Evolutionary conservation across 2,113 vertebrate genomes (phyloP).

Genomic region (Cyanoderma ruficeps): DNA sequence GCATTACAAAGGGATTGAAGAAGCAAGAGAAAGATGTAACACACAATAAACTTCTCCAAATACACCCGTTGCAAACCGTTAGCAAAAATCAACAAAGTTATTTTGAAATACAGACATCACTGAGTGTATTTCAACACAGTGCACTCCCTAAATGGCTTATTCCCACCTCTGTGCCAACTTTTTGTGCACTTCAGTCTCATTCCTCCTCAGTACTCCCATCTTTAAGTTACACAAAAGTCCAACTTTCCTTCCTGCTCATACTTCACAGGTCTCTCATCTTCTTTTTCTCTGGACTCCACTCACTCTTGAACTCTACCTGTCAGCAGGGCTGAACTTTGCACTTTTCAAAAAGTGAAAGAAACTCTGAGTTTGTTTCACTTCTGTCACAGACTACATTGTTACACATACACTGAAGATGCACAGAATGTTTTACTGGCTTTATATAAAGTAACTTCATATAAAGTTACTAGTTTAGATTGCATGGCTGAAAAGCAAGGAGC

Average conservation of each 20-base stretch:
- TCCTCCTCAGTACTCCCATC: background rate
- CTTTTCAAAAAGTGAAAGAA: background rate
- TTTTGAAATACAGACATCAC: background rate
- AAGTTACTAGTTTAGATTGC: background rate
- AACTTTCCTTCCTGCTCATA: background rate
- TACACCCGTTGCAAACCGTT: background rate
- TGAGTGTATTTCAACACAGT: background rate
- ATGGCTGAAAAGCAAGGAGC: background rate
- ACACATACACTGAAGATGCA: background rate
- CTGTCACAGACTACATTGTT: background rate
- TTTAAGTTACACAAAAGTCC: background rate
- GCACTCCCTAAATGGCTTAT: background rate
- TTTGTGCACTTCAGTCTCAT: background rate
- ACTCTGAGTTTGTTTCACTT: background rate
- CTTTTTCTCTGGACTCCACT: background rate
- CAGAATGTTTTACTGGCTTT: background rate
- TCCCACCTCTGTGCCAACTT: background rate
- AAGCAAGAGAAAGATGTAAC: background rate
- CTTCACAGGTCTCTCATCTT: background rate
- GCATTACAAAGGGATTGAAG: background rate
- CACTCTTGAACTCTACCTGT: fast-evolving
- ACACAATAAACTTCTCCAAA: background rate
- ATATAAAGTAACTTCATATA: background rate
- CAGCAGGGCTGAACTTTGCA: background rate
- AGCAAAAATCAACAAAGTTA: background rate